Conservation (phyloP, 1,140 invertebrate species). For the Halictus rubicundus region DNA sequence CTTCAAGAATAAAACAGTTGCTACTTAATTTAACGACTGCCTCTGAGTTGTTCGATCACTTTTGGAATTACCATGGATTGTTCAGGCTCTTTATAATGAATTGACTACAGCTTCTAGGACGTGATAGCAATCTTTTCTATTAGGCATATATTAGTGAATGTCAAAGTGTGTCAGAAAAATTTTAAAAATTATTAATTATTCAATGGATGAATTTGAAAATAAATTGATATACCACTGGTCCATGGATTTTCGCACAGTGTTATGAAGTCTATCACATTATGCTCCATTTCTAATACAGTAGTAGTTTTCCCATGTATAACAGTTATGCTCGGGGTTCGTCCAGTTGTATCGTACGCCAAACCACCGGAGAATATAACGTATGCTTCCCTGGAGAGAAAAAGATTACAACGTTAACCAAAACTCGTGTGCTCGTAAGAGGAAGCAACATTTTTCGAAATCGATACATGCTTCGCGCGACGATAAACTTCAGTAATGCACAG, state of each 20-base stretch:
- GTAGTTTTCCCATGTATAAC: conserved; percentile 97
- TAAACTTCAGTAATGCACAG: too few relatives aligned
- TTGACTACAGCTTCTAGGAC: too few relatives aligned
- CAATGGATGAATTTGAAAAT: neutral
- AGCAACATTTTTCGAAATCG: neutral
- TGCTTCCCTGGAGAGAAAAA: conserved; percentile 85
- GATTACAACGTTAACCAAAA: neutral
- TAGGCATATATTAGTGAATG: neutral
- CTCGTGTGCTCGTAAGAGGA: neutral
- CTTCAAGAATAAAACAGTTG: too few relatives aligned
- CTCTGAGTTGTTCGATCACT: too few relatives aligned
- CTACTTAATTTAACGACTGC: too few relatives aligned
- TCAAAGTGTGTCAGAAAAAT: too few relatives aligned
- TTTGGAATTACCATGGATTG: too few relatives aligned
- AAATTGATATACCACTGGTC: conserved; percentile 87
- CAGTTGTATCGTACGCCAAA: conserved; percentile 93
- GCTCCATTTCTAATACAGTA: conserved; percentile 99
- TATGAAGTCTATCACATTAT: conserved; percentile 98
- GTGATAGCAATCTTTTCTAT: too few relatives aligned
- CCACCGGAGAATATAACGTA: conserved; percentile 98
- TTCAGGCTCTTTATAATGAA: too few relatives aligned
- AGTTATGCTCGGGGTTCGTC: conserved; percentile 95
- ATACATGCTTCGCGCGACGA: neutral
- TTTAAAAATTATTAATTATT: neutral
- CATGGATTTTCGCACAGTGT: conserved; percentile 96